Conservation (phyloP, 1,140 invertebrate genomes). For the Hypothenemus hampei region DNA sequence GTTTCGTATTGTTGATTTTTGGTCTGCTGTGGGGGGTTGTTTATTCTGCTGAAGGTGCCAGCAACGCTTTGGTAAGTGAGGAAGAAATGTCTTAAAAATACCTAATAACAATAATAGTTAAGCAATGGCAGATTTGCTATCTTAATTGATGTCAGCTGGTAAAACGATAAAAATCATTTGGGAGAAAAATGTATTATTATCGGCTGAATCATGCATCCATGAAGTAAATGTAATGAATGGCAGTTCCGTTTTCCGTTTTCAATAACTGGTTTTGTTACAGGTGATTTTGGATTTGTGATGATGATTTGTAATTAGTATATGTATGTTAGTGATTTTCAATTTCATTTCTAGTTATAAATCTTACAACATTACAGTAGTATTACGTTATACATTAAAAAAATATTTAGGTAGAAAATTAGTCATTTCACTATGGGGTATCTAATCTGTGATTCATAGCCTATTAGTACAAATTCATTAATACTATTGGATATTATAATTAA, state of each 20-base stretch:
- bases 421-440: not conserved
- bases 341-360: too few species aligned
- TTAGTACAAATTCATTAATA: not conserved
- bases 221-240: not conserved
- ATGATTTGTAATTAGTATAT: too few species aligned
- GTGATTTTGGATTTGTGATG: too few species aligned
- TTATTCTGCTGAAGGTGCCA: conserved; percentile 1
- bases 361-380: too few species aligned
- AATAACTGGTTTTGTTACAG: not conserved
- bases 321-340: too few species aligned
- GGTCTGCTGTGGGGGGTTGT: conserved; percentile 13
- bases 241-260: not conserved
- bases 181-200: not conserved
- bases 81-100: not conserved
- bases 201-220: not conserved
- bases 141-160: not conserved
- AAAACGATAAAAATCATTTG: not conserved
- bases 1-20: conserved; percentile 11
- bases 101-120: not conserved
- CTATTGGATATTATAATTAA: not conserved
- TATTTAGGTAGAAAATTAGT: not conserved
- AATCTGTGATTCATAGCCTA: not conserved
- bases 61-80: conserved; percentile 18
- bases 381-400: too few species aligned
- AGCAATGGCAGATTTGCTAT: not conserved